Evolutionary conservation across 2,113 vertebrate genomes (phyloP).

Genomic region (Helogale parvula): DNA sequence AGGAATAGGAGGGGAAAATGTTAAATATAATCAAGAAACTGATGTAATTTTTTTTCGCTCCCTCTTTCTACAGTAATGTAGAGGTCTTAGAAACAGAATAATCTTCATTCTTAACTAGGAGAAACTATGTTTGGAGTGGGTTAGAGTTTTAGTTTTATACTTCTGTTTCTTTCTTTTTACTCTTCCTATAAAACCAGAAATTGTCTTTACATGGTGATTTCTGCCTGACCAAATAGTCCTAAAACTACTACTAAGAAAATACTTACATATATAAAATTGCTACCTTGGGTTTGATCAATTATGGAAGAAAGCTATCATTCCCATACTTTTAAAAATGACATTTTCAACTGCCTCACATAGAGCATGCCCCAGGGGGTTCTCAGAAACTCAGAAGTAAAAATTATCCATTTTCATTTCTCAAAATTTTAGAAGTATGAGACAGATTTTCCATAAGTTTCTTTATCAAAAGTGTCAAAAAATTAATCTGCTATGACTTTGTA

Average conservation of each 20-base stretch:
- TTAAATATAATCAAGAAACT: neutral
- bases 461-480: constrained; percentile 39
- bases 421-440: constrained; percentile 24
- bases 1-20: neutral
- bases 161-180: neutral
- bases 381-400: constrained; percentile 55
- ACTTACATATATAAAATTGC: constrained; percentile 70
- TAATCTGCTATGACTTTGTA: neutral
- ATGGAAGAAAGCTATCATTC: constrained; percentile 72
- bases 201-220: constrained; percentile 67
- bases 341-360: constrained; percentile 61
- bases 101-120: constrained; percentile 41
- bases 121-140: constrained; percentile 11
- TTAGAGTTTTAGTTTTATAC: constrained; percentile 24
- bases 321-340: constrained; percentile 67
- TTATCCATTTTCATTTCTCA: constrained; percentile 60
- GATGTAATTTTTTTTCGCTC: neutral
- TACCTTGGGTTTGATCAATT: constrained; percentile 73
- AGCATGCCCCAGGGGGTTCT: constrained; percentile 20
- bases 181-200: constrained; percentile 59
- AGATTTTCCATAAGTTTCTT: constrained; percentile 55
- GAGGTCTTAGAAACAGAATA: constrained; percentile 10
- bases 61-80: neutral
- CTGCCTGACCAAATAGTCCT: constrained; percentile 46
- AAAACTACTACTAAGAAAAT: constrained; percentile 73